These are phyloP conservation scores for Hassar affinis DNA, from an alignment of 2,113 vertebrate species.

Conservation along the genomic window DNA sequence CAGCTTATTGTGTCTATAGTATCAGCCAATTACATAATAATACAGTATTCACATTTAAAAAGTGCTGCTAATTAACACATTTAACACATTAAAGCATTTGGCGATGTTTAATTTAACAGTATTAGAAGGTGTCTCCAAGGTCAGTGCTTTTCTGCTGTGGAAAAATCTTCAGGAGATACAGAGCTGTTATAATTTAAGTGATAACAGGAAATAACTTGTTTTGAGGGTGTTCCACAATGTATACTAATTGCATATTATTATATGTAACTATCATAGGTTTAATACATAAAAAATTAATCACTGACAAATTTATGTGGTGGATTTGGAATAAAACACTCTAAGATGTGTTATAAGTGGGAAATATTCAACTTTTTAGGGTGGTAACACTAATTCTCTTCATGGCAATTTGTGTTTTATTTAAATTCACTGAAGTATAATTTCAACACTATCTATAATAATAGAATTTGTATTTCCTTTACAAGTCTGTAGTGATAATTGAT, in stretches of 20 bases:
- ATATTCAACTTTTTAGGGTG: background rate
- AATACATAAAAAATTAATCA: background rate
- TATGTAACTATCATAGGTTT: background rate
- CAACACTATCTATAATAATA: background rate
- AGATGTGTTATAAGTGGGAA: no score
- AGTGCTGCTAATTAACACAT: background rate
- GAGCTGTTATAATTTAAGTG: no score
- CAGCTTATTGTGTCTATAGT: background rate
- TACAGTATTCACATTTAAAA: background rate
- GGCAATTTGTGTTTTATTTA: background rate
- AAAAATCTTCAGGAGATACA: no score
- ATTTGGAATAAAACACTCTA: no score
- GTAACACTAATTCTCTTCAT: background rate
- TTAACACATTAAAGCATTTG: background rate
- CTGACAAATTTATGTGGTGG: no score
- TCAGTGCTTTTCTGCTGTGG: background rate
- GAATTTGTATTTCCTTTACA: background rate
- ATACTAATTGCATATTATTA: no score
- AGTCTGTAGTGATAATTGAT: background rate
- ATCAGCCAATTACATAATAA: background rate
- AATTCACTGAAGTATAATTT: background rate
- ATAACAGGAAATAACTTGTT: no score
- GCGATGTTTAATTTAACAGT: background rate
- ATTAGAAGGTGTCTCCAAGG: background rate
- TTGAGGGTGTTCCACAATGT: no score